Conservation (phyloP, 2,888 invertebrate species). For the Trisateles emortualis region DNA sequence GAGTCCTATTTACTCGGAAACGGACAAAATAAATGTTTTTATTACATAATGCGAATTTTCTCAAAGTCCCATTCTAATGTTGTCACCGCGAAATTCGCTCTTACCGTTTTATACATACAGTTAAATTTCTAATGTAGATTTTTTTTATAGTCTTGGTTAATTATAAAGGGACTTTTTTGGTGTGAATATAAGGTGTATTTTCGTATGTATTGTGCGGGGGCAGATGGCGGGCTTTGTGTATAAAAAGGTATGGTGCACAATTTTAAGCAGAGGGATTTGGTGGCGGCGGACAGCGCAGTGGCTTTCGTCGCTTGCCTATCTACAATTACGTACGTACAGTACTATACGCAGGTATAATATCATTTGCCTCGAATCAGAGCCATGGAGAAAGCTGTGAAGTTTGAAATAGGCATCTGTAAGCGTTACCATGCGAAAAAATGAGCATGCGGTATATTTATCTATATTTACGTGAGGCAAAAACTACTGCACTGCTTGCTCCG, state of each 20-base stretch:
- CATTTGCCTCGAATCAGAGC: not conserved
- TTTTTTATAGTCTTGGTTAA: constrained; percentile 30
- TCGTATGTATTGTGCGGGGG: constrained; percentile 48
- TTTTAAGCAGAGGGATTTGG: constrained; percentile 85
- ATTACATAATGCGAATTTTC: constrained; percentile 86
- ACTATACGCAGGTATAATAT: constrained; percentile 14
- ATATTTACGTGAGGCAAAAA: too few relatives aligned
- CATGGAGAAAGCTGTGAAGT: constrained; percentile 19
- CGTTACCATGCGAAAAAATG: not conserved
- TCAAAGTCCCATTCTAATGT: constrained; percentile 71
- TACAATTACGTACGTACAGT: constrained; percentile 47
- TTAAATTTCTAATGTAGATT: constrained; percentile 50
- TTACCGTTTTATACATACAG: constrained; percentile 48
- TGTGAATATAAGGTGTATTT: constrained; percentile 49
- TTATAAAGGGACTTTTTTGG: constrained; percentile 50
- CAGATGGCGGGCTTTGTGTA: constrained; percentile 73
- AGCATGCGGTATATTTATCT: too few relatives aligned
- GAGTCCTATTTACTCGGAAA: constrained; percentile 83
- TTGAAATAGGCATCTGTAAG: not conserved
- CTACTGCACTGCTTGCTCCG: too few relatives aligned
- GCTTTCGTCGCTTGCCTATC: constrained; percentile 57
- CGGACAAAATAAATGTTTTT: constrained; percentile 86
- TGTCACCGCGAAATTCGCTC: constrained; percentile 46
- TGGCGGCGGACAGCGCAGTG: constrained; percentile 59
- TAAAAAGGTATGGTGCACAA: constrained; percentile 82